Evolutionary conservation across 1,140 invertebrate species (phyloP).

Genomic region (Trichomalopsis sarcophagae): DNA sequence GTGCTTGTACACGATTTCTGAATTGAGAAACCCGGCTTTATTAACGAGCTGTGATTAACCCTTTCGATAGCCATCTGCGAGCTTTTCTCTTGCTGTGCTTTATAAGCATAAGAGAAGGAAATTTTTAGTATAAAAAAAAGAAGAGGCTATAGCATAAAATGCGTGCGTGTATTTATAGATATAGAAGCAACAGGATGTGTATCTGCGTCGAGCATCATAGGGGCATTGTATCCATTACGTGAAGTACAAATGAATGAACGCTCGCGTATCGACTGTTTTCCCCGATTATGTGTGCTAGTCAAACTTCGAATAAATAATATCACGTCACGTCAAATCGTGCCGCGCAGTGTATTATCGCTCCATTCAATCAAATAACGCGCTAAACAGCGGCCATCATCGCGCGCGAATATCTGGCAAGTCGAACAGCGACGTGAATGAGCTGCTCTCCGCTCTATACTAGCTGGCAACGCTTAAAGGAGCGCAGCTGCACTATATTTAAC

Average conservation of each 20-base stretch:
- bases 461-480: not conserved
- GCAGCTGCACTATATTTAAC: slow-evolving; percentile 49
- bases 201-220: not conserved
- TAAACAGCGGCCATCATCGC: not conserved
- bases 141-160: too few relatives aligned
- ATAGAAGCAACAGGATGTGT: not conserved
- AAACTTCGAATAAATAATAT: not conserved
- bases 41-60: not conserved
- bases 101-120: not conserved
- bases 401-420: not conserved
- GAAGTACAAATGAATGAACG: slow-evolving; percentile 4
- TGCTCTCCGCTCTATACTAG: not conserved
- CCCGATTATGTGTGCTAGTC: not conserved
- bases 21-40: not conserved
- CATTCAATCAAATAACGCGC: not conserved
- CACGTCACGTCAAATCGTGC: not conserved
- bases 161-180: not conserved
- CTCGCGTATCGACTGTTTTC: not conserved
- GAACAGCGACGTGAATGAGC: slow-evolving; percentile 6
- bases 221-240: slow-evolving; percentile 26
- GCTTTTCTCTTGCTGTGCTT: not conserved
- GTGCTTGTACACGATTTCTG: not conserved
- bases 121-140: not conserved
- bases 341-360: not conserved
- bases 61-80: not conserved